A percentile compares a stretch with the other conserved stretches of the same genome.
Conservation (phyloP, 2,113 vertebrate genomes). For the Sylvilagus bachmani region DNA sequence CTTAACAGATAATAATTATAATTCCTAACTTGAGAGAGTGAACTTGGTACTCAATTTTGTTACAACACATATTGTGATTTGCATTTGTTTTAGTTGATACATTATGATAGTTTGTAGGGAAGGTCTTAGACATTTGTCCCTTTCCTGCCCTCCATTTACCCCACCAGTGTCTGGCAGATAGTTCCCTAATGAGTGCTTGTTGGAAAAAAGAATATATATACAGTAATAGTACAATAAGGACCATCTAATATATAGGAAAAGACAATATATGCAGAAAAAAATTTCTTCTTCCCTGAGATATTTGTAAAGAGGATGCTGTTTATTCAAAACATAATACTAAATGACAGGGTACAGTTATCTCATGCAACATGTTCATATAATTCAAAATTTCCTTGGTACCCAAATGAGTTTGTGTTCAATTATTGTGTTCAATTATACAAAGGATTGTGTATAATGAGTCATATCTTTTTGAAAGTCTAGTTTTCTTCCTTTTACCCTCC, state of each 20-base stretch:
- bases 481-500: not conserved
- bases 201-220: not conserved
- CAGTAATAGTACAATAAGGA: not conserved
- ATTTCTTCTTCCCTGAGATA: not conserved
- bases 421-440: too few species aligned
- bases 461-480: slow-evolving; percentile 40
- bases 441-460: not conserved
- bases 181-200: not conserved
- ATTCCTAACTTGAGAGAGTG: not conserved
- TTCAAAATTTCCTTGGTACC: slow-evolving; percentile 30
- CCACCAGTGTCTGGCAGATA: not conserved
- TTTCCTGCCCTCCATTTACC: not conserved
- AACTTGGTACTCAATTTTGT: not conserved
- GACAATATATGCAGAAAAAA: not conserved
- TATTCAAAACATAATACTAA: not conserved
- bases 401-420: slow-evolving; percentile 40
- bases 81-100: slow-evolving; percentile 13
- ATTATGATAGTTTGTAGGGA: not conserved
- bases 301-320: slow-evolving; percentile 29
- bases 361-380: not conserved
- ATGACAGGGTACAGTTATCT: not conserved
- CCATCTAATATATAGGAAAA: not conserved
- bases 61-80: not conserved
- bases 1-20: not conserved
- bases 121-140: not conserved